These are phyloP conservation scores for Drosophila hydei DNA, from an alignment of 1,140 invertebrate genomes.

Conservation along the genomic window DNA sequence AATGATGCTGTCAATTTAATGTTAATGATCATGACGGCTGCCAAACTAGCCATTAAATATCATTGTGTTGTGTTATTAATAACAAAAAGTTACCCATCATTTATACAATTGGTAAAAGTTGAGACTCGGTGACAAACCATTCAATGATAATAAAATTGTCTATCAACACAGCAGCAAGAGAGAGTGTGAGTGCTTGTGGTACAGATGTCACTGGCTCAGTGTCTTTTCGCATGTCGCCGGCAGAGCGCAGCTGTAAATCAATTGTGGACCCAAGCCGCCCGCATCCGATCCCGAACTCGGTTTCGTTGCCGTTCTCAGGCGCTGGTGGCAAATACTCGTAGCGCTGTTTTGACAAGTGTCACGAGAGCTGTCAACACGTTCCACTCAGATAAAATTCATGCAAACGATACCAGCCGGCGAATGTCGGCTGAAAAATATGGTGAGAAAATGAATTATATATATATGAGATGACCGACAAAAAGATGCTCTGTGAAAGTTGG, in stretches of 20 bases:
- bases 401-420: not conserved
- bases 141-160: slow-evolving; percentile 65
- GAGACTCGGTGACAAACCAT: slow-evolving; percentile 25
- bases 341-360: slow-evolving; percentile 71
- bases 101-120: slow-evolving; percentile 59
- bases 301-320: slow-evolving; percentile 8
- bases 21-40: slow-evolving; percentile 61
- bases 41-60: slow-evolving; percentile 65
- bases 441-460: not conserved
- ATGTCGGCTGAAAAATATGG: not conserved
- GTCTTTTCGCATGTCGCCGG: not conserved
- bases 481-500: slow-evolving; percentile 20
- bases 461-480: slow-evolving; percentile 1
- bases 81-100: slow-evolving; percentile 70
- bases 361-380: slow-evolving; percentile 63
- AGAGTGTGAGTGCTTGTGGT: not conserved
- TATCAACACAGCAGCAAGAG: slow-evolving; percentile 33
- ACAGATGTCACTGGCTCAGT: slow-evolving; percentile 9
- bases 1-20: slow-evolving; percentile 62
- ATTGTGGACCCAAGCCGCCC: slow-evolving; percentile 12
- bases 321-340: slow-evolving; percentile 50
- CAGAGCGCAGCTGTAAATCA: slow-evolving; percentile 50
- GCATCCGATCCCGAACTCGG: slow-evolving; percentile 3
- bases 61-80: slow-evolving; percentile 59
- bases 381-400: slow-evolving; percentile 37